Conservation (phyloP, 2,888 invertebrate genomes). For the Drosophila villosipedis region DNA sequence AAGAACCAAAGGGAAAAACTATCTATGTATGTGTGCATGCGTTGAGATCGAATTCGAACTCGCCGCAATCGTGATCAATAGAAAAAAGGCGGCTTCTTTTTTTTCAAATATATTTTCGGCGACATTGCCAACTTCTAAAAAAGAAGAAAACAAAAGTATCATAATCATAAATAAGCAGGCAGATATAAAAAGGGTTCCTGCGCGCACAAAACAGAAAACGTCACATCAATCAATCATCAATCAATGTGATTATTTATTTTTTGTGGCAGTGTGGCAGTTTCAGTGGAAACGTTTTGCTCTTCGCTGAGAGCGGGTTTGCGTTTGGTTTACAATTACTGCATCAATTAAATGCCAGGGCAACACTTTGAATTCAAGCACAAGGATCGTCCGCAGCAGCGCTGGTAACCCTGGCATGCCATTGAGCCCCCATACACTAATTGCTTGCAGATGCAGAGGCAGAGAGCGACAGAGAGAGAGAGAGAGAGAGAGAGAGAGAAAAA, state of each 20-base stretch:
- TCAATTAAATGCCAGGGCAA: slow-evolving; percentile 77
- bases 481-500: slow-evolving; percentile 9
- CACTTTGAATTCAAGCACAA: slow-evolving; percentile 68
- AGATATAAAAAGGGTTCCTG: slow-evolving; percentile 40
- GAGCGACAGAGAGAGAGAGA: slow-evolving; percentile 7
- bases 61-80: slow-evolving; percentile 53
- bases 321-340: slow-evolving; percentile 65
- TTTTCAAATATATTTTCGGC: background rate
- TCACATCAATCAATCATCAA: slow-evolving; percentile 79
- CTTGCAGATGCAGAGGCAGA: slow-evolving; percentile 69
- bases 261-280: slow-evolving; percentile 52
- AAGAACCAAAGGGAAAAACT: slow-evolving; percentile 6
- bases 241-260: slow-evolving; percentile 58
- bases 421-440: slow-evolving; percentile 77
- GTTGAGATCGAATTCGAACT: slow-evolving; percentile 24
- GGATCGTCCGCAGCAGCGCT: slow-evolving; percentile 30
- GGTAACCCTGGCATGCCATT: slow-evolving; percentile 59
- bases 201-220: slow-evolving; percentile 34
- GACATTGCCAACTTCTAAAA: slow-evolving; percentile 11
- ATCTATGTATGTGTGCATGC: slow-evolving; percentile 1
- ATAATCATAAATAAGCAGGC: slow-evolving; percentile 24
- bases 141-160: slow-evolving; percentile 14
- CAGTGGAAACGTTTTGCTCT: slow-evolving; percentile 62
- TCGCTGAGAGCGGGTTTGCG: background rate
- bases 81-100: slow-evolving; percentile 15